Conservation (phyloP, 2,797 vertebrate genomes). For the Squalus acanthias region DNA sequence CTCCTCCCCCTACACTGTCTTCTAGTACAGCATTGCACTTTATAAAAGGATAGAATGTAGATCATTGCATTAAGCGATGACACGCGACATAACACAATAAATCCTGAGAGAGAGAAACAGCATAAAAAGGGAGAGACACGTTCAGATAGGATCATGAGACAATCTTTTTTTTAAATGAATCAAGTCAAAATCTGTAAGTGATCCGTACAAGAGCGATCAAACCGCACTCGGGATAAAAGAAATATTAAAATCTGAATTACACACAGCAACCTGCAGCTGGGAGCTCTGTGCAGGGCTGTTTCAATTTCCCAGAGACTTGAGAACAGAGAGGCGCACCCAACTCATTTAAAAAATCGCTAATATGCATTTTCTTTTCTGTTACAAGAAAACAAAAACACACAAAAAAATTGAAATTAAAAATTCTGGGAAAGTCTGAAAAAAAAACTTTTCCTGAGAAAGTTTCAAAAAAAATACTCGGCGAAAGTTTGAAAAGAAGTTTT, state of each 20-base stretch:
- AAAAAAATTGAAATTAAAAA: background rate
- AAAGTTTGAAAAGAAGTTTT: background rate
- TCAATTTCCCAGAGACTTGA: background rate
- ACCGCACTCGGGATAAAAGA: too few species aligned
- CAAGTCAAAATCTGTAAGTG: background rate
- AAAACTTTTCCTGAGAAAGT: background rate
- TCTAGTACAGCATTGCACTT: background rate
- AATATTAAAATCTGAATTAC: background rate
- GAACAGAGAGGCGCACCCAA: constrained; percentile 22
- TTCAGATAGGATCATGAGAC: background rate
- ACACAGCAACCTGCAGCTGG: constrained; percentile 25
- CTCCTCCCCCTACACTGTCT: background rate
- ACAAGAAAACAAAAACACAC: background rate
- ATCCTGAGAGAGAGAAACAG: background rate
- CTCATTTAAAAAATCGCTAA: background rate
- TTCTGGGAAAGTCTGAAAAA: background rate
- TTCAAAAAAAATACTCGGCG: background rate
- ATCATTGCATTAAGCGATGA: background rate
- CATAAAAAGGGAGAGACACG: background rate
- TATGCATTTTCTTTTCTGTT: background rate
- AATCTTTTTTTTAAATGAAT: background rate
- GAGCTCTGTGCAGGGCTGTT: background rate
- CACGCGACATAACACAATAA: background rate
- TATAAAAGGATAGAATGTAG: background rate
- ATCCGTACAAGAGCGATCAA: background rate